These are phyloP conservation scores for Etheostoma nigrum DNA, from an alignment of 2,797 vertebrate species.

Conservation along the genomic window DNA sequence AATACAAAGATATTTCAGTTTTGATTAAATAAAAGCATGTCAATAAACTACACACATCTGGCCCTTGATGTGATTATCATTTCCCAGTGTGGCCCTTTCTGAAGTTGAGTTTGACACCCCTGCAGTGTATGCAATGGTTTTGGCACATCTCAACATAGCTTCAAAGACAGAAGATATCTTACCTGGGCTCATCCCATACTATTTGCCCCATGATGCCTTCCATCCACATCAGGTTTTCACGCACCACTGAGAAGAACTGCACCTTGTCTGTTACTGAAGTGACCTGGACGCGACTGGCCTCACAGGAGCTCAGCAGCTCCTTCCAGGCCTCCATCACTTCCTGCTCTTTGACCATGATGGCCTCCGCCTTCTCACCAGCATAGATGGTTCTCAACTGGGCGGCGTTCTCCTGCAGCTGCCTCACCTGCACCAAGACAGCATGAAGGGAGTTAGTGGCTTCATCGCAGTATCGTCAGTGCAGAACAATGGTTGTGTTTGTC, in stretches of 20 bases:
- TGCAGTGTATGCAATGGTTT: not conserved
- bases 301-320: conserved; percentile 89
- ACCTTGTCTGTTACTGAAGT: conserved; percentile 92
- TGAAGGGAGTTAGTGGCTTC: not conserved
- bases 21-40: too few relatives aligned
- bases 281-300: conserved; percentile 90
- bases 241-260: conserved; percentile 93
- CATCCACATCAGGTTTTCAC: conserved; percentile 95
- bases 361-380: conserved; percentile 93
- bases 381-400: conserved; percentile 92
- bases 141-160: not conserved
- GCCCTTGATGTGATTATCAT: too few relatives aligned
- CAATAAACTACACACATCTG: too few relatives aligned
- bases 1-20: too few relatives aligned
- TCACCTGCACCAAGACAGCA: conserved; percentile 83
- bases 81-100: too few relatives aligned
- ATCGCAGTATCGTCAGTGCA: not conserved
- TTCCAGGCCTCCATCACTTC: conserved; percentile 93
- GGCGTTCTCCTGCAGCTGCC: conserved; percentile 93
- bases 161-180: conserved; percentile 10
- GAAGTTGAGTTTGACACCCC: too few relatives aligned
- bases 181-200: conserved; percentile 91
- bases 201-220: conserved; percentile 94
- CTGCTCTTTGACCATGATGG: conserved; percentile 91
- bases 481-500: not conserved